Percentiles rank a stretch among this genome's conserved stretches.
Evolutionary conservation across 2,888 invertebrate genomes (phyloP).

Genomic region (Oscheius sp.): DNA sequence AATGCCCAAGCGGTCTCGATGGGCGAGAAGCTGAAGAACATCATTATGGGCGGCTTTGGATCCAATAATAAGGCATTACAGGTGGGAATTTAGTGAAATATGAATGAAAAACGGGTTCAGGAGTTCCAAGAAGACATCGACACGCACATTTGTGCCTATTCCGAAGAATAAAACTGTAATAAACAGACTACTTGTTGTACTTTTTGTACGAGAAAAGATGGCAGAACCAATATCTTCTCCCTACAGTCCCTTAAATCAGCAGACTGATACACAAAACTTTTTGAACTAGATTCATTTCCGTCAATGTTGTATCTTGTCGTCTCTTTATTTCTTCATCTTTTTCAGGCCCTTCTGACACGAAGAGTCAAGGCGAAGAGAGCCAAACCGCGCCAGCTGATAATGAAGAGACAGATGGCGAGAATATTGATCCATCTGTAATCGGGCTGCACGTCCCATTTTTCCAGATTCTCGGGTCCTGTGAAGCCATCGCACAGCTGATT

Average conservation of each 20-base stretch:
- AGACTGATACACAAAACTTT: background rate
- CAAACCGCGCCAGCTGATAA: constrained; percentile 38
- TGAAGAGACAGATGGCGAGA: constrained; percentile 35
- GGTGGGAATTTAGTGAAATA: background rate
- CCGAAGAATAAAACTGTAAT: constrained; percentile 38
- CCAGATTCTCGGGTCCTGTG: constrained; percentile 20
- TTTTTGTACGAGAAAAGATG: background rate
- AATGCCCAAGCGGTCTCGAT: constrained; percentile 57
- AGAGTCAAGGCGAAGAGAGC: constrained; percentile 38
- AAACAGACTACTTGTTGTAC: constrained; percentile 4
- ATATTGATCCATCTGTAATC: constrained; percentile 41
- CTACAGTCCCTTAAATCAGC: background rate
- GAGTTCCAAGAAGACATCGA: constrained; percentile 54
- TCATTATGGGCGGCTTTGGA: constrained; percentile 51
- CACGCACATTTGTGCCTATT: constrained; percentile 56
- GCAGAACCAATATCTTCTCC: no score
- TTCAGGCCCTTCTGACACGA: constrained; percentile 35
- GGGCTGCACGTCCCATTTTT: constrained; percentile 32
- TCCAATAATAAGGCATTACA: constrained; percentile 43
- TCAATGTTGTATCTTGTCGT: background rate
- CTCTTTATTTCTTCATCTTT: no score
- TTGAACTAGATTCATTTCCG: background rate
- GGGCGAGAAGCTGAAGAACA: constrained; percentile 58
- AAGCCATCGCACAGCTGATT: background rate
- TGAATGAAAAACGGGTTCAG: constrained; percentile 11